Conservation (phyloP, 2,888 invertebrate species). For the Pammene fasciana region DNA sequence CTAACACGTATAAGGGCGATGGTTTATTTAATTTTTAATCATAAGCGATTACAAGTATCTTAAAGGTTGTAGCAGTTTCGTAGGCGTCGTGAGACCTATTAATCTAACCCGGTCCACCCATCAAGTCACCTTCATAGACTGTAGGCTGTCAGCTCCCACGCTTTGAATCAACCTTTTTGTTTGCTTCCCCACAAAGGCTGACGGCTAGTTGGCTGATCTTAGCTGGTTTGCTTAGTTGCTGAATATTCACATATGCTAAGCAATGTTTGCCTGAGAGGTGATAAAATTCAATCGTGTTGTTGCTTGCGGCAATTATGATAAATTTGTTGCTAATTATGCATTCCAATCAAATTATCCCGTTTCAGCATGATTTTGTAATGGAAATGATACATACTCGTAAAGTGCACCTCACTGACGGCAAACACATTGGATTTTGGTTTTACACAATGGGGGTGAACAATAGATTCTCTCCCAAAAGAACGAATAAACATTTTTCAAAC, state of each 20-base stretch:
- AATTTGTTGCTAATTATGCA: constrained; percentile 37
- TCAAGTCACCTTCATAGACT: constrained; percentile 61
- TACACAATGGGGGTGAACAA: constrained; percentile 36
- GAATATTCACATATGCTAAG: constrained; percentile 73
- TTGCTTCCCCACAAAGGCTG: constrained; percentile 61
- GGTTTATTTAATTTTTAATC: not conserved
- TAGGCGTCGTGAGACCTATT: constrained; percentile 64
- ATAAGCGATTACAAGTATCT: constrained; percentile 42
- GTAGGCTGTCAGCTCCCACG: constrained; percentile 71
- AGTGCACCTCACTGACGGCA: not conserved
- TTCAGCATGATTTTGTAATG: constrained; percentile 15
- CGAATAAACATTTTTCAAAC: constrained; percentile 31
- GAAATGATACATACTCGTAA: not conserved
- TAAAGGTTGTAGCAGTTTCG: constrained; percentile 51
- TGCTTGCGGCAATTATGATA: constrained; percentile 40
- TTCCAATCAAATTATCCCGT: constrained; percentile 22
- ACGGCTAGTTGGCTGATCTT: constrained; percentile 48
- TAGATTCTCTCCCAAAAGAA: constrained; percentile 24
- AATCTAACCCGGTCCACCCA: constrained; percentile 66
- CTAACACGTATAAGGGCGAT: too few relatives aligned
- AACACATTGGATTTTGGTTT: constrained; percentile 12
- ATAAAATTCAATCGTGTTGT: constrained; percentile 55
- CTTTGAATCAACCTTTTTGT: constrained; percentile 68
- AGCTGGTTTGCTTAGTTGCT: constrained; percentile 60
- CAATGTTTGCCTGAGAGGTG: constrained; percentile 54